Percentiles rank a stretch among this genome's conserved stretches.
Conservation (phyloP, 1,140 invertebrate species). For the Subanguina moxae region DNA sequence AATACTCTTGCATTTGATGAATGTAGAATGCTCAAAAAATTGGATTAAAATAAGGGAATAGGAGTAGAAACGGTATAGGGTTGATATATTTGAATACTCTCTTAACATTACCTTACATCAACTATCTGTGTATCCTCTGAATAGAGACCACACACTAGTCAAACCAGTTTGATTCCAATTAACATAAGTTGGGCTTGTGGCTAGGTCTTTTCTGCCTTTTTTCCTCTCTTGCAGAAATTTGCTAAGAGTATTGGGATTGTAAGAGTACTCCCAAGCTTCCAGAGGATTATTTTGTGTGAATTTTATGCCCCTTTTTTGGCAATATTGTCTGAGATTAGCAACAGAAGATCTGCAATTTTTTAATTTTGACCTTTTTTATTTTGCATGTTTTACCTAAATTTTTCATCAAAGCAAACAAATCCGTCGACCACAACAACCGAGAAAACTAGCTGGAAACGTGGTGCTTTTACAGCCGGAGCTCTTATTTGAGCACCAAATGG, state of each 20-base stretch:
- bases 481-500: neutral
- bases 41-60: too few species aligned
- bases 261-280: neutral
- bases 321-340: neutral
- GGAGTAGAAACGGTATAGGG: too few species aligned
- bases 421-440: neutral
- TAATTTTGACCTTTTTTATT: too few species aligned
- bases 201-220: neutral
- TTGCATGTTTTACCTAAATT: neutral
- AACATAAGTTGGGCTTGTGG: neutral
- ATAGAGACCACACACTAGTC: too few species aligned
- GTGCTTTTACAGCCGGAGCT: neutral
- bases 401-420: neutral
- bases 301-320: slow-evolving; percentile 3
- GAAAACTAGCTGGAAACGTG: neutral
- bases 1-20: too few species aligned
- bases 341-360: neutral
- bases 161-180: too few species aligned
- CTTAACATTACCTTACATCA: too few species aligned
- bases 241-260: neutral
- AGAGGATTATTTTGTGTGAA: neutral
- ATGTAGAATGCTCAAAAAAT: too few species aligned
- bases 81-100: too few species aligned
- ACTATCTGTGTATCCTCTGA: too few species aligned
- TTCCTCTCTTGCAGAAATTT: neutral